Percentiles rank a stretch among this genome's conserved stretches.
Evolutionary conservation across 2,797 vertebrate species (phyloP).

Genomic region (Tapera naevia): DNA sequence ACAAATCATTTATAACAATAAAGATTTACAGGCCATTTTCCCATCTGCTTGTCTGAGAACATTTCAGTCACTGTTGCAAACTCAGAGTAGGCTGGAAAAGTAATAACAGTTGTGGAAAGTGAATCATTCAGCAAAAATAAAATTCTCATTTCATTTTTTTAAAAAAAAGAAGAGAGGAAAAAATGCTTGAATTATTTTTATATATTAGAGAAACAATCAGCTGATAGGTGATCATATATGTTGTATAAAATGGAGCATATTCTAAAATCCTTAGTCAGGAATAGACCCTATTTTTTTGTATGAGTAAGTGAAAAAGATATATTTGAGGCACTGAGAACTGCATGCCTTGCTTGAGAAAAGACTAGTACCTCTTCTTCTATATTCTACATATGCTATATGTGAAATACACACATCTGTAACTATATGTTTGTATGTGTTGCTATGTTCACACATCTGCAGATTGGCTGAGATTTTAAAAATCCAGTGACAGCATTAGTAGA

Average conservation of each 20-base stretch:
- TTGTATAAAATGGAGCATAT: neutral
- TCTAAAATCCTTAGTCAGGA: neutral
- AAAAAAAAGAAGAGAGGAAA: neutral
- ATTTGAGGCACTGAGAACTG: neutral
- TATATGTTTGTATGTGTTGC: slow-evolving; percentile 31
- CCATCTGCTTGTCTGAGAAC: neutral
- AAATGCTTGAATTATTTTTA: neutral
- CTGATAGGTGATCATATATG: neutral
- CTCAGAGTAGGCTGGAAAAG: neutral
- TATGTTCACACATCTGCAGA: slow-evolving; percentile 23
- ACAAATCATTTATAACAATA: neutral
- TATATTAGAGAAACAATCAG: neutral
- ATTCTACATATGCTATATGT: neutral
- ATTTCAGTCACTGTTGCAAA: neutral
- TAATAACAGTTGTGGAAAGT: slow-evolving; percentile 23
- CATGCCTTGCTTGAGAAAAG: slow-evolving; percentile 25
- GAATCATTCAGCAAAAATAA: slow-evolving; percentile 28
- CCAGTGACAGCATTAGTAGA: neutral
- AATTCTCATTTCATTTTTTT: neutral
- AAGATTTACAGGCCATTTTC: slow-evolving; percentile 16
- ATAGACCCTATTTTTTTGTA: neutral
- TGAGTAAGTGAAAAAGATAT: neutral
- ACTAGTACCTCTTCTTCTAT: slow-evolving; percentile 33
- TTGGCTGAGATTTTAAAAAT: slow-evolving; percentile 10
- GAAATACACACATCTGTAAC: slow-evolving; percentile 14